phyloP scores from a whole-genome alignment of 2,888 invertebrate species.

The Nezara viridula region DNA sequence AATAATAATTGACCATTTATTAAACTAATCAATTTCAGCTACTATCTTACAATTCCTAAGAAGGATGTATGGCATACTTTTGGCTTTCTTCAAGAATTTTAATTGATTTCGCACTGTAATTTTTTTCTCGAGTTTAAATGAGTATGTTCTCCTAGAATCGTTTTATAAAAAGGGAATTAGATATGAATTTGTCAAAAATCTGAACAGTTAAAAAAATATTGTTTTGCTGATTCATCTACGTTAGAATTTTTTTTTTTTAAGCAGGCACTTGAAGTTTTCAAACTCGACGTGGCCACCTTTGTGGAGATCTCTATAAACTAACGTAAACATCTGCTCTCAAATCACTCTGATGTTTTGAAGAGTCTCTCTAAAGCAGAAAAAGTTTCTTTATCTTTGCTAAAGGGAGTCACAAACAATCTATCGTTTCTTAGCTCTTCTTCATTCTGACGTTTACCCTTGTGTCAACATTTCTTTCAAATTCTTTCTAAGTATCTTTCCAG shows the following conservation, averaged over 20 bases:
- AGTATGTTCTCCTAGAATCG: not conserved
- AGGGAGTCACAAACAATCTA: conserved; percentile 49
- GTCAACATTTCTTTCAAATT: conserved; percentile 72
- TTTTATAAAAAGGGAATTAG: not conserved
- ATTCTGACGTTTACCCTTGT: conserved; percentile 69
- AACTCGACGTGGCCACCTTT: not conserved
- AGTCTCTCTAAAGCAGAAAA: conserved; percentile 49
- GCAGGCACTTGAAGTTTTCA: conserved; percentile 37
- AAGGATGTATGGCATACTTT: not conserved
- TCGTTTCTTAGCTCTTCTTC: not conserved
- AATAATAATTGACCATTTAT: conserved; percentile 7
- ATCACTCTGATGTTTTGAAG: conserved; percentile 19
- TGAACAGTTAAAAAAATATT: conserved; percentile 11
- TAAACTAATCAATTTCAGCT: not conserved
- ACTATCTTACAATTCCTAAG: not conserved
- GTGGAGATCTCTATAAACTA: conserved; percentile 50
- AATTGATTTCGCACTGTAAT: not conserved
- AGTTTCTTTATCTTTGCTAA: conserved; percentile 35
- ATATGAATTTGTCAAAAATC: not conserved
- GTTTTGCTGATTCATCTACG: conserved; percentile 6
- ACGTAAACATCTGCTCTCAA: conserved; percentile 41
- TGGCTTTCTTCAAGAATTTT: not conserved
- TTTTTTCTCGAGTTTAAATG: not conserved
- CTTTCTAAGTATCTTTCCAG: conserved; percentile 83
- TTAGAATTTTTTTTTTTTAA: conserved; percentile 21